Evolutionary conservation across 2,113 vertebrate species (phyloP).

Genomic region (Leuciscus idus): DNA sequence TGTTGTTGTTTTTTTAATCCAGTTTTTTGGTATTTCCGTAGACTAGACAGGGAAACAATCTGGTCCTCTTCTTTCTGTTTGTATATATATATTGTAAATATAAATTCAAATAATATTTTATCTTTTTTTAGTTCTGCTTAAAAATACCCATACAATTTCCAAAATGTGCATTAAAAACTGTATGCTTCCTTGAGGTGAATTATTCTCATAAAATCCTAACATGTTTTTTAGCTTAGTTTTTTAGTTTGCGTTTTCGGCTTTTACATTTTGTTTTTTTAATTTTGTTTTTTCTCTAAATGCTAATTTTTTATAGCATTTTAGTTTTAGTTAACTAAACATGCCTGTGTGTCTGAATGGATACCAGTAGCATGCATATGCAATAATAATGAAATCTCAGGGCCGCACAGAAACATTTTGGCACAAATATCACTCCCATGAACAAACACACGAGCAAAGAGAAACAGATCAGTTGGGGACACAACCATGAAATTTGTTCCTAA

Average conservation of each 20-base stretch:
- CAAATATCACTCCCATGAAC: not conserved
- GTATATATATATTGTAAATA: no score
- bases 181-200: not conserved
- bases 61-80: no score
- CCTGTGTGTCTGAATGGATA: not conserved
- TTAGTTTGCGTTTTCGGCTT: not conserved
- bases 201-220: not conserved
- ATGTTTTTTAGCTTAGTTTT: not conserved
- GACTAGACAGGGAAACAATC: no score
- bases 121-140: not conserved
- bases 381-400: not conserved
- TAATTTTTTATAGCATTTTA: not conserved
- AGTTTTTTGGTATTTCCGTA: no score
- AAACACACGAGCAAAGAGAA: not conserved
- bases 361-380: not conserved
- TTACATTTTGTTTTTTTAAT: not conserved
- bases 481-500: slow-evolving; percentile 13
- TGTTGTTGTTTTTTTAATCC: no score
- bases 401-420: slow-evolving; percentile 5
- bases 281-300: no score
- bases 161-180: not conserved
- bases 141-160: not conserved
- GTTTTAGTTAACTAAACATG: not conserved
- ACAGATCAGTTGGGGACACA: not conserved
- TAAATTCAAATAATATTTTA: no score